Conservation (phyloP, 2,888 invertebrate species). For the Hyposoter dolosus region DNA sequence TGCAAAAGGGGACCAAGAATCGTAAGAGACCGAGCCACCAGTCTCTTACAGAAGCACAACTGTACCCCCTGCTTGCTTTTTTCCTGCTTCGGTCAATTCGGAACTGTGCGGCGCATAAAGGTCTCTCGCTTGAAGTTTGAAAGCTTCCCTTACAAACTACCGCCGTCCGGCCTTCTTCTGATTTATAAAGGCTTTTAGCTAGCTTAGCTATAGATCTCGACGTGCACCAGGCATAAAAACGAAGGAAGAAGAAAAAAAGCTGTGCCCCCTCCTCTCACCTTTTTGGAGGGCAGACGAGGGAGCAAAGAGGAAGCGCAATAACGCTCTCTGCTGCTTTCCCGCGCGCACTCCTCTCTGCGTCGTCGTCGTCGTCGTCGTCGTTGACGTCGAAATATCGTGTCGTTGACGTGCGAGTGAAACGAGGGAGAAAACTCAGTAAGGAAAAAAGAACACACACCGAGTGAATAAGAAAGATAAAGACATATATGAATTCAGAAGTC, state of each 20-base stretch:
- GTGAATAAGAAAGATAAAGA: conserved; percentile 20
- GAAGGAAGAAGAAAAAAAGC: conserved; percentile 70
- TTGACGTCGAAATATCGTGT: conserved; percentile 66
- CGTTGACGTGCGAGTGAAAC: conserved; percentile 66
- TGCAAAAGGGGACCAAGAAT: conserved; percentile 43
- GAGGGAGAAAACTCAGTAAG: conserved; percentile 57
- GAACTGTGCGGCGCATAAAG: conserved; percentile 66
- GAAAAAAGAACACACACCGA: conserved; percentile 37
- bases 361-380: conserved; percentile 49
- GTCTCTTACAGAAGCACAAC: conserved; percentile 39
- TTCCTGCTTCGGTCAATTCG: conserved; percentile 63
- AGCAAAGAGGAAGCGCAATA: conserved; percentile 50
- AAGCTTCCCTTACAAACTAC: conserved; percentile 81
- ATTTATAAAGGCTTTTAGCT: conserved; percentile 85
- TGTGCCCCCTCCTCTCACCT: conserved; percentile 74
- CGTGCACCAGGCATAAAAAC: conserved; percentile 35
- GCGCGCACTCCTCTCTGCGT: conserved; percentile 47
- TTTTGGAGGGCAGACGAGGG: conserved; percentile 64
- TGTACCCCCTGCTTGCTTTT: conserved; percentile 50
- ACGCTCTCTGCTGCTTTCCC: conserved; percentile 36
- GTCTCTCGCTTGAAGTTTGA: conserved; percentile 68
- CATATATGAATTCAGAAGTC: conserved; percentile 45
- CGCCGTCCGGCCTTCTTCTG: conserved; percentile 79
- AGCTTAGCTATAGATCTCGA: conserved; percentile 66
- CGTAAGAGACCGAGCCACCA: conserved; percentile 20